Conservation (phyloP, 1,140 invertebrate genomes). For the Rhagoletis pomonella region DNA sequence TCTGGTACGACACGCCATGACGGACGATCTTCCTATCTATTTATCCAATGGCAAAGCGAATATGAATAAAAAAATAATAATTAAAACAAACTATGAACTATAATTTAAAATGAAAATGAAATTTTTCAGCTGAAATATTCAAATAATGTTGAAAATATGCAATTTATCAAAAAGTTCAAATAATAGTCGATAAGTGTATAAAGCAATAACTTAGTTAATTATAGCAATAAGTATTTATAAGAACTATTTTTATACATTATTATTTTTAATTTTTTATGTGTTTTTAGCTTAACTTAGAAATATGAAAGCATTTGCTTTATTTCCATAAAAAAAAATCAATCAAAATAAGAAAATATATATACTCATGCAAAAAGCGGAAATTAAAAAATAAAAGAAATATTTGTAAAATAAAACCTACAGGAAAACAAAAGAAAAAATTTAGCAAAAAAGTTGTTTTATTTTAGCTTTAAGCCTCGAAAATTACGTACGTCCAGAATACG, state of each 20-base stretch:
- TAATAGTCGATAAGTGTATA: neutral
- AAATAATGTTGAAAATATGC: slow-evolving; percentile 59
- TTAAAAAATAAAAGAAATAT: neutral
- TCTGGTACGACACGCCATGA: slow-evolving; percentile 96
- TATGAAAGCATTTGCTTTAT: neutral
- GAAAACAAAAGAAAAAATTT: neutral
- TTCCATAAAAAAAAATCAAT: neutral
- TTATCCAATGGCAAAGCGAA: slow-evolving; percentile 19
- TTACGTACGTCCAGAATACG: too few species aligned
- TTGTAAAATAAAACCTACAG: neutral
- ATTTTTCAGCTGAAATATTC: neutral
- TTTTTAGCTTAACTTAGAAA: neutral
- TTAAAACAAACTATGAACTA: neutral
- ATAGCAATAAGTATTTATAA: neutral
- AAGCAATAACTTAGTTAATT: neutral
- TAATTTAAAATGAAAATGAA: neutral
- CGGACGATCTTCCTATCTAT: slow-evolving; percentile 74
- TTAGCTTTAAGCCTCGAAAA: neutral
- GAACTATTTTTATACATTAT: neutral
- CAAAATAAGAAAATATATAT: neutral
- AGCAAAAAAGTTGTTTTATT: neutral
- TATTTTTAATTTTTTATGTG: neutral
- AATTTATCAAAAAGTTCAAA: slow-evolving; percentile 60
- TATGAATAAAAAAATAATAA: neutral
- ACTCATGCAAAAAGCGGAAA: neutral